Evolutionary conservation across 1,140 invertebrate genomes (phyloP).

Genomic region (Drosophila trapezifrons): DNA sequence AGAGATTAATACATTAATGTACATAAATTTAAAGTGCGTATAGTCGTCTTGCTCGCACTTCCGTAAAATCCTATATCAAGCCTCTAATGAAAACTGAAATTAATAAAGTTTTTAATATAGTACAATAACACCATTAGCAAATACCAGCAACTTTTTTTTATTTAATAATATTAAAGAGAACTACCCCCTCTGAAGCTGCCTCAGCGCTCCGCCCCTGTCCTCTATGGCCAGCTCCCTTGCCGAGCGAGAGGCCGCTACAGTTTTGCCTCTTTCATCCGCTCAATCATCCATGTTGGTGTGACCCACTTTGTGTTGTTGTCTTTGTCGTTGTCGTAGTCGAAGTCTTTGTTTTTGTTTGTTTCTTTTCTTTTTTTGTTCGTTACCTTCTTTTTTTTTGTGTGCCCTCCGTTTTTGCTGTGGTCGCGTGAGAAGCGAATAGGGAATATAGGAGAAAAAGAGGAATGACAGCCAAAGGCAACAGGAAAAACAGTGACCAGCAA

Average conservation of each 20-base stretch:
- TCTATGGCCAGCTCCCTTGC: conserved; percentile 3
- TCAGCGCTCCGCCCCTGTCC: not conserved
- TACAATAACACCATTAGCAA: no score
- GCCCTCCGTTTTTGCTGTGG: conserved; percentile 35
- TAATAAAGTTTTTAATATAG: no score
- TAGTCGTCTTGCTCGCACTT: no score
- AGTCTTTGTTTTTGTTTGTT: conserved; percentile 25
- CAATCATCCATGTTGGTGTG: conserved; percentile 57
- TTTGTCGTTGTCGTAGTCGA: conserved; percentile 13
- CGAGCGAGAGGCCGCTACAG: not conserved
- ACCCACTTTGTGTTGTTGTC: conserved; percentile 62
- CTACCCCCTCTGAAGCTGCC: not conserved
- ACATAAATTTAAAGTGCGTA: no score
- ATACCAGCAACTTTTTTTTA: no score
- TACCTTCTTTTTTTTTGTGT: not conserved
- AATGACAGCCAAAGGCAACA: conserved; percentile 51
- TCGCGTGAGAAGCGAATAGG: conserved; percentile 40
- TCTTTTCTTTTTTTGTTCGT: not conserved
- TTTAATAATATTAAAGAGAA: no score
- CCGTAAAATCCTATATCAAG: no score
- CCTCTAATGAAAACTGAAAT: no score
- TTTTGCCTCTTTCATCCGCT: conserved; percentile 12
- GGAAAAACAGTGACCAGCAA: conserved; percentile 28
- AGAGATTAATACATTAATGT: no score
- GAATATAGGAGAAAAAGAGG: conserved; percentile 17